A percentile compares a stretch with the other conserved stretches of the same genome.
phyloP scores from a whole-genome alignment of 2,797 vertebrate genomes.

The Paratrypauchen microcephalus region DNA sequence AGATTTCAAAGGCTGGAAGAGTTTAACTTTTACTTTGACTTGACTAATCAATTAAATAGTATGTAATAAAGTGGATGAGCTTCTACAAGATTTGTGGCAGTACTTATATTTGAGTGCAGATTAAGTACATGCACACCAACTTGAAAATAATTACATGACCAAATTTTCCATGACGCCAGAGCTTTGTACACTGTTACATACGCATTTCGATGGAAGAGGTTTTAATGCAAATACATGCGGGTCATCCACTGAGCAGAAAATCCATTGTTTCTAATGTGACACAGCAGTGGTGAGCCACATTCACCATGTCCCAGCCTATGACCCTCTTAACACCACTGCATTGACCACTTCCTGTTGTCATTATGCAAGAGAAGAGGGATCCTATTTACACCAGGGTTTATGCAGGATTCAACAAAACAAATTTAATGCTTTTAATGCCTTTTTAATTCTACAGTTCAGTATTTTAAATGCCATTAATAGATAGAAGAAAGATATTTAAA shows the following conservation, averaged over 20 bases:
- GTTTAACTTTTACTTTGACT: too few relatives aligned
- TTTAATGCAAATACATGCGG: neutral
- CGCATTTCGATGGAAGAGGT: neutral
- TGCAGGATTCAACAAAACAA: too few relatives aligned
- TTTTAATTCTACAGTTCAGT: too few relatives aligned
- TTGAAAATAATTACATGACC: neutral
- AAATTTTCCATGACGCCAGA: neutral
- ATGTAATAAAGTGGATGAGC: too few relatives aligned
- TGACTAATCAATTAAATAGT: too few relatives aligned
- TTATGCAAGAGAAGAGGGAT: conserved; percentile 55
- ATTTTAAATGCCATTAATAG: too few relatives aligned
- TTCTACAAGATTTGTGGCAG: too few relatives aligned
- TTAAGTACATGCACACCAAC: neutral
- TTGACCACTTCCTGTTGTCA: conserved; percentile 56
- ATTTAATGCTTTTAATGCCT: too few relatives aligned
- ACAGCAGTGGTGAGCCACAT: conserved; percentile 13
- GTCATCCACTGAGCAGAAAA: conserved; percentile 6
- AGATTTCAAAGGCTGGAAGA: neutral
- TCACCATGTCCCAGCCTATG: conserved; percentile 9
- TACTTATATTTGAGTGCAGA: neutral
- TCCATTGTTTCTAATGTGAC: conserved; percentile 25
- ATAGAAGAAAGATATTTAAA: too few relatives aligned
- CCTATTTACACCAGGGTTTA: conserved; percentile 12
- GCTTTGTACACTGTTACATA: neutral
- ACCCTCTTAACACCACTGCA: conserved; percentile 30